Evolutionary conservation across 1,140 invertebrate species (phyloP), one percentile per base, ranked within the genome.

Genomic region (Harlomillsia oculata): DNA sequence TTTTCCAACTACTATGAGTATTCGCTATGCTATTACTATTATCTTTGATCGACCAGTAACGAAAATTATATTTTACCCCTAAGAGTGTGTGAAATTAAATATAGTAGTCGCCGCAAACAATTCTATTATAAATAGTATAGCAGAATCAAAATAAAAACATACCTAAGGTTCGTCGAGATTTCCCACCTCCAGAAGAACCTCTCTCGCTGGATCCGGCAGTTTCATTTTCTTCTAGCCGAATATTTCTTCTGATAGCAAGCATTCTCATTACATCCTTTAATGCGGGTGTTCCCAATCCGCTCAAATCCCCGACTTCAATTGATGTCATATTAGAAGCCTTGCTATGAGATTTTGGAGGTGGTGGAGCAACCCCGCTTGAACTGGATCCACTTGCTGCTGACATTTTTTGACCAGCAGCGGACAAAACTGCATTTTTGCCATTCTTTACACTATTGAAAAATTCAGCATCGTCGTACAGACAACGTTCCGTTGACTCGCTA

Each of bases 211-310:
- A 29, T 1, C 34, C 51, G 20, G 53, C 43, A 20, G 44, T 45
- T 41, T 62, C 60, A 23, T 52, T 49, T 16, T 60, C 60, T 18
- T 62, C 60, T 21, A 55, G 5, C 13, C 56, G 45, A 34, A 65
- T 62, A 26, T 62, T 62, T 26, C 53, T 56, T n/a, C 59, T 25
- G 11, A 62, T 41, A 9, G 59, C 63, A 28, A 65, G 56, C 55
- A 62, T 59, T 54, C 59, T 65, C 63, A 65, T 65, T 0, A 65
- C 63, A 41, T 65, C 63, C 30, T 65, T 62, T 11, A 65, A 28
- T 1, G 56, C 60, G n/a, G 56, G 46, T 32, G 54, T 52, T 5
- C 40, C 54, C 23, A 64, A 46, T 0, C 49, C 37, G 30, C 50
- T 36, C 36, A 64, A 51, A 29, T 64, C 62, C 4, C 53, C 29